Evolutionary conservation across 2,888 invertebrate species (phyloP).

Genomic region (Ectobius pallidus): DNA sequence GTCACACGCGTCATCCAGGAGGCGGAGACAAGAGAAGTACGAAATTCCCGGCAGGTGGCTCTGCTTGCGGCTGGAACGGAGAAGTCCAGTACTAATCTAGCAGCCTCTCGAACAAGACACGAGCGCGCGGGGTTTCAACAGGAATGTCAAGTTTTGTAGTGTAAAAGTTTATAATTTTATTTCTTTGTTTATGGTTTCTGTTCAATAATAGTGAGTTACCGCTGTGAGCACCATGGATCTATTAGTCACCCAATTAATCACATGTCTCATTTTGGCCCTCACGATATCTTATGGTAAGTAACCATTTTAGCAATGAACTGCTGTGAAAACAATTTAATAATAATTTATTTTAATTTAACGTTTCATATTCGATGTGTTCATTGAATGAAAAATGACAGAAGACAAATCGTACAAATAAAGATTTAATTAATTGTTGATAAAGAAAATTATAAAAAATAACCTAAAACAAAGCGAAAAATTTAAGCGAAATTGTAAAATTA

Average conservation of each 20-base stretch:
- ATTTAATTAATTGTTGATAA: too few relatives aligned
- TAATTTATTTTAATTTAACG: too few relatives aligned
- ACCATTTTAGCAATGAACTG: background rate
- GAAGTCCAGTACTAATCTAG: constrained; percentile 7
- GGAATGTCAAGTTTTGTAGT: constrained; percentile 2
- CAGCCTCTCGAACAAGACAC: background rate
- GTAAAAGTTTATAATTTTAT: background rate
- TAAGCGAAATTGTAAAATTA: too few relatives aligned
- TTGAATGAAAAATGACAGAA: too few relatives aligned
- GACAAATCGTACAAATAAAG: too few relatives aligned
- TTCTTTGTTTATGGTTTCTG: constrained; percentile 2
- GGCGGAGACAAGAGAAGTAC: constrained; percentile 18
- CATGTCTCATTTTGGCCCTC: background rate
- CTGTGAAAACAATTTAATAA: too few relatives aligned
- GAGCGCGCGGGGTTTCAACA: background rate
- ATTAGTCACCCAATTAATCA: background rate
- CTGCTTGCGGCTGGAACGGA: background rate
- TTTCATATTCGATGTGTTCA: too few relatives aligned
- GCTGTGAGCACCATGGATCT: constrained; percentile 28
- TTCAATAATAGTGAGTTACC: constrained; percentile 6
- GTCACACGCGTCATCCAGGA: background rate
- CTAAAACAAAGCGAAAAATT: too few relatives aligned
- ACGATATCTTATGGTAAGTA: background rate
- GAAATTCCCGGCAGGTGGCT: constrained; percentile 9
- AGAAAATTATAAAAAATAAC: too few relatives aligned